These are phyloP conservation scores for Phortica okadai DNA, from an alignment of 2,888 invertebrate species.

Conservation along the genomic window DNA sequence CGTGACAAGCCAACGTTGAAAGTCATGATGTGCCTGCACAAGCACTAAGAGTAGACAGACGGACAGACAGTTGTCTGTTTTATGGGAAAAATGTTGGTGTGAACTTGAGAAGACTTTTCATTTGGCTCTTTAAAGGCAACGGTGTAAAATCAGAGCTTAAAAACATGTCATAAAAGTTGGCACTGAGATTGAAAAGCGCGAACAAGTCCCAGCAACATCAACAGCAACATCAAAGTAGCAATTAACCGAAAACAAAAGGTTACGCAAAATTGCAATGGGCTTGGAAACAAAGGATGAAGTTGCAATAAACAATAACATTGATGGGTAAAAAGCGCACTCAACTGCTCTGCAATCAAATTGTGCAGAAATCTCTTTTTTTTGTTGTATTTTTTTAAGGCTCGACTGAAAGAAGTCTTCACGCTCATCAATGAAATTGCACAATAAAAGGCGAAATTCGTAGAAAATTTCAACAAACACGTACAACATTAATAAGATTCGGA, in stretches of 20 bases:
- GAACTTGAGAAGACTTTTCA: too few species aligned
- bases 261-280: too few species aligned
- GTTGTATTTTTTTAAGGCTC: neutral
- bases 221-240: too few species aligned
- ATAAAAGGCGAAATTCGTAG: conserved; percentile 14
- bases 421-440: conserved; percentile 23
- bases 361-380: neutral
- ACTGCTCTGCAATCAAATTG: neutral
- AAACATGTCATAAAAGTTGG: too few species aligned
- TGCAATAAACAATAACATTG: too few species aligned
- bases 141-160: too few species aligned
- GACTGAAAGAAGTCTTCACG: conserved; percentile 2
- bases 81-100: neutral
- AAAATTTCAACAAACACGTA: conserved; percentile 20
- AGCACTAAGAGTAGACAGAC: neutral
- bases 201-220: too few species aligned
- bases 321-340: too few species aligned
- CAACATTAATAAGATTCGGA: conserved; percentile 18
- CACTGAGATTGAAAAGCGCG: too few species aligned
- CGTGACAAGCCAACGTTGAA: neutral
- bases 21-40: neutral
- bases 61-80: neutral
- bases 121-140: too few species aligned
- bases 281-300: too few species aligned
- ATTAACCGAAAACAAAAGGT: too few species aligned